Conservation (phyloP, 2,797 vertebrate species). For the Vipera latastei region DNA sequence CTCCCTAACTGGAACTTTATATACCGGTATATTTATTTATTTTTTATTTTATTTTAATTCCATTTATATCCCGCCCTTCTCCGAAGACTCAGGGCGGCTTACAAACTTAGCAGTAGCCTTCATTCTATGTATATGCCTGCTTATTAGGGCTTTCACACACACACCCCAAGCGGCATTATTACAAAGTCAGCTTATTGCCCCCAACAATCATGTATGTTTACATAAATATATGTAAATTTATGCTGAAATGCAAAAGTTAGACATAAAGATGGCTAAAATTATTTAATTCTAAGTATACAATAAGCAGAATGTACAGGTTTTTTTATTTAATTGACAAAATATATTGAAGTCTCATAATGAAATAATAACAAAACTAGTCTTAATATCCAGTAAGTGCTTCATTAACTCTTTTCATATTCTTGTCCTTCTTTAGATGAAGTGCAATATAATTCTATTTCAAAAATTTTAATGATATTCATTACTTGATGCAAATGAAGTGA, state of each 20-base stretch:
- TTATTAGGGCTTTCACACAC: too few relatives aligned
- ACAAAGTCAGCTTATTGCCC: too few relatives aligned
- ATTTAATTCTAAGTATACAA: not conserved
- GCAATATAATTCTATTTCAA: conserved; percentile 15
- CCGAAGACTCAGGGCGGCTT: too few relatives aligned
- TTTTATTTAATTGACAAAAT: conserved; percentile 29
- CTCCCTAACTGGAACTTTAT: not conserved
- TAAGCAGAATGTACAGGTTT: not conserved
- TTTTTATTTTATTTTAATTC: too few relatives aligned
- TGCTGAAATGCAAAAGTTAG: not conserved
- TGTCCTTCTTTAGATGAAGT: conserved; percentile 10
- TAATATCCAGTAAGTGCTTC: conserved; percentile 7
- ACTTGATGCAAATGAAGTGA: conserved; percentile 20
- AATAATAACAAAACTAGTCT: conserved; percentile 9
- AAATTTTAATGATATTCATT: conserved; percentile 23
- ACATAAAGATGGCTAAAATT: not conserved
- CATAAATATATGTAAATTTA: not conserved
- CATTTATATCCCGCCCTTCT: too few relatives aligned
- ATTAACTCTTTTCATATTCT: conserved; percentile 17
- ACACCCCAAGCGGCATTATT: too few relatives aligned
- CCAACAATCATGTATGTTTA: not conserved
- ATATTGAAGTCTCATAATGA: not conserved
- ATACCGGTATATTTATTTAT: too few relatives aligned
- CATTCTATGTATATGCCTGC: too few relatives aligned
- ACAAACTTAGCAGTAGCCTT: too few relatives aligned